These are phyloP conservation scores for Protobothrops mucrosquamatus DNA, from an alignment of 2,113 vertebrate species.

Conservation along the genomic window DNA sequence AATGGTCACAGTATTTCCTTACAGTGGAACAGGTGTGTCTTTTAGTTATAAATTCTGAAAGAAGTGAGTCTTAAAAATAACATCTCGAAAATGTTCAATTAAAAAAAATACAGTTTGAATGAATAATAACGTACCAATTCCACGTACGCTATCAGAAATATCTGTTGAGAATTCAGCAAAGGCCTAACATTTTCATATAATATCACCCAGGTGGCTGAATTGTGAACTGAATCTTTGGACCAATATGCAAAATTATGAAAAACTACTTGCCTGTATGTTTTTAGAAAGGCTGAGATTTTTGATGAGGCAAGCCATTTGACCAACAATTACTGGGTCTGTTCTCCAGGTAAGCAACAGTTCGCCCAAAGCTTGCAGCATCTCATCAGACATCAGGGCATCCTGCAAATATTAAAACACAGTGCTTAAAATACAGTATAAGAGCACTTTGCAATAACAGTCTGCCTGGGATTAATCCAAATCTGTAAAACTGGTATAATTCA, in stretches of 20 bases:
- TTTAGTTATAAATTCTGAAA: background rate
- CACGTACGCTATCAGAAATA: background rate
- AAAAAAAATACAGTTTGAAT: background rate
- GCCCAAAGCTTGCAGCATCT: constrained; percentile 68
- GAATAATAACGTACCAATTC: background rate
- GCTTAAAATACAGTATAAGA: background rate
- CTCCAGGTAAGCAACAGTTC: constrained; percentile 61
- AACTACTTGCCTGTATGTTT: constrained; percentile 42
- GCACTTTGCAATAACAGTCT: background rate
- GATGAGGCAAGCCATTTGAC: constrained; percentile 69
- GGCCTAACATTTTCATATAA: background rate
- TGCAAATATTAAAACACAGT: constrained; percentile 43
- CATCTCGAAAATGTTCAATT: background rate
- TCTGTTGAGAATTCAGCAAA: background rate
- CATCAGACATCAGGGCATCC: constrained; percentile 67
- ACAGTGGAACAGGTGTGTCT: background rate
- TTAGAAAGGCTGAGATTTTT: constrained; percentile 60
- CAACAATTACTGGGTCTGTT: constrained; percentile 59
- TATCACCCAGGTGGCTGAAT: constrained; percentile 4
- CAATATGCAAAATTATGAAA: background rate
- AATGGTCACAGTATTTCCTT: background rate
- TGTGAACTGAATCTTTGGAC: background rate
- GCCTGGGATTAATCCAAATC: background rate
- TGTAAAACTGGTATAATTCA: background rate
- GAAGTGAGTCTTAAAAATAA: background rate